These are phyloP conservation scores for Trochalopteron elliotii DNA, from an alignment of 2,113 vertebrate species.

Conservation along the genomic window DNA sequence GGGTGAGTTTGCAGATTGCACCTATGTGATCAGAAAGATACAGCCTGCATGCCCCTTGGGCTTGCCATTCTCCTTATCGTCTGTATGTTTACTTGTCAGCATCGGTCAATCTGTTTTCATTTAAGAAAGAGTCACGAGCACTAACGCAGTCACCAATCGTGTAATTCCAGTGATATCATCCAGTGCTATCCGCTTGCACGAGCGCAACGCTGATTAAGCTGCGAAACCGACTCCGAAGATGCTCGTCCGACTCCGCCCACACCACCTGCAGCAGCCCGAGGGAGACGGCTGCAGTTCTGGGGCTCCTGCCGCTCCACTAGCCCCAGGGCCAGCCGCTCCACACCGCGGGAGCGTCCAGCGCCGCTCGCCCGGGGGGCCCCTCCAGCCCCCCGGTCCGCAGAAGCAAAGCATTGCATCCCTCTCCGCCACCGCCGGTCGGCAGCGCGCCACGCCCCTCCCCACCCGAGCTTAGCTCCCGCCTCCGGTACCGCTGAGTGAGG, in stretches of 20 bases:
- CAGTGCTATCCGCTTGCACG: rapidly evolving
- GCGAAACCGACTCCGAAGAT: background rate
- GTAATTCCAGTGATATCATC: background rate
- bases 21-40: background rate
- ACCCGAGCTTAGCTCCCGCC: background rate
- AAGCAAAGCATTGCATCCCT: background rate
- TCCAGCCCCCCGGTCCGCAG: background rate
- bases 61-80: background rate
- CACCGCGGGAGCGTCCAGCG: background rate
- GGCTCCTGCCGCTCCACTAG: background rate
- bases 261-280: background rate
- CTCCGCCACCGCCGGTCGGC: background rate
- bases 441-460: background rate
- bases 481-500: conserved; percentile 36
- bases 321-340: background rate
- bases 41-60: rapidly evolving
- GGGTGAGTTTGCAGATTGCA: background rate
- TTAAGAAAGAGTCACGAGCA: background rate
- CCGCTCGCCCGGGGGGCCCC: background rate
- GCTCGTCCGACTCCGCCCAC: background rate
- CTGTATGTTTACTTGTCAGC: rapidly evolving
- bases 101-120: rapidly evolving
- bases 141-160: background rate
- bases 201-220: background rate
- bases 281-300: background rate